Base-by-base conservation (phyloP, 1,140 invertebrate species). In the Marisa cornuarietis region DNA sequence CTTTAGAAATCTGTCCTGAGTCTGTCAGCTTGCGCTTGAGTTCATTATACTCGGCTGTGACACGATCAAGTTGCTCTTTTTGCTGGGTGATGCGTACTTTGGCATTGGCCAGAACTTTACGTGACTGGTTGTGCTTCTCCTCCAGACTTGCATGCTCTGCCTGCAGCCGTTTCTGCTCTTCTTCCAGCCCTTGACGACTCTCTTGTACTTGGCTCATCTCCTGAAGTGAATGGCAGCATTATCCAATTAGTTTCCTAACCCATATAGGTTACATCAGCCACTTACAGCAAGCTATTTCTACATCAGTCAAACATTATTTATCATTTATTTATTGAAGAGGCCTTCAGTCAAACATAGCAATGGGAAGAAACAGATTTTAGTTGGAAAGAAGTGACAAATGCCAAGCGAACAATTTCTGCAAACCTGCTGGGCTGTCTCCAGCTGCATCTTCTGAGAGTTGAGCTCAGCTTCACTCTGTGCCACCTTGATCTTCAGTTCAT, bases 91-190 rank as follows among this genome's bases (percentile, higher is more conserved):
- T 80, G 62, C 87, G 88, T 68, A 84, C 86, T 81, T 89, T 87
- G 52, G 86, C 87, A 22, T 82, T 84, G 79, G 87, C 85, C n/a
- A 89, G 79, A 9, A 88, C 82, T n/a, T 80, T 75, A 63, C 83
- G 80, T 63, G 83, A 86, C 66, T 87, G 86, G 10, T 68, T 82
- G 54, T 87, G 87, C 85, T 90, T 92, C 85, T 85, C 93, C 92
- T 90, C 95, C 95, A 51, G 94, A 93, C 85, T 95, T 92, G 85
- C 95, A 94, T 85, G 96, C 94, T 86, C 94, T 94, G 83, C 95
- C 94, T 82, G 93, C 87, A 88, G 92, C 93, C 61, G 92, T 89
- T 75, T 74, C 6, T 68, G 49, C 13, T 83, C 84, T 42, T 71
- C 81, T 79, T 84, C 69, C 61, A 83, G 71, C 24, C 61, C 42